phyloP scores from a whole-genome alignment of 1,140 invertebrate genomes.

The Drosophila miranda region DNA sequence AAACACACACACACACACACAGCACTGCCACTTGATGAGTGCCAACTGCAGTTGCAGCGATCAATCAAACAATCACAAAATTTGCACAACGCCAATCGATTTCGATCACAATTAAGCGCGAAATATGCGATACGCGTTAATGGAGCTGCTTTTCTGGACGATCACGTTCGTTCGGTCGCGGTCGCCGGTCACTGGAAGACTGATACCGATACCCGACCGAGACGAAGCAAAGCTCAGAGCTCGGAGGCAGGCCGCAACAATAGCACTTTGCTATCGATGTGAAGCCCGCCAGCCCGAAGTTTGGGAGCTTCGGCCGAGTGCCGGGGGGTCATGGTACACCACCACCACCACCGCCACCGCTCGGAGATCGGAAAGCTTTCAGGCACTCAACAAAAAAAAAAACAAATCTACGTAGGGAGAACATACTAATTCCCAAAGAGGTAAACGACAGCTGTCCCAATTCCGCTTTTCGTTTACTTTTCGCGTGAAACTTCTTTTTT shows the following conservation, averaged over 20 bases:
- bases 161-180: conserved; percentile 23
- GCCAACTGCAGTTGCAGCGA: conserved; percentile 52
- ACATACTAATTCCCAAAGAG: conserved; percentile 12
- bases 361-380: background rate
- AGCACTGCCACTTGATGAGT: conserved; percentile 47
- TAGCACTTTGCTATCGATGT: conserved; percentile 21
- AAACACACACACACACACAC: conserved; percentile 6
- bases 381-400: conserved; percentile 4
- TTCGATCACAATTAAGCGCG: conserved; percentile 60
- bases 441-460: conserved; percentile 34
- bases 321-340: conserved; percentile 34
- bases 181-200: conserved; percentile 32
- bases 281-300: conserved; percentile 4
- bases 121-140: conserved; percentile 32
- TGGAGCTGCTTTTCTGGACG: conserved; percentile 32
- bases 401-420: conserved; percentile 13
- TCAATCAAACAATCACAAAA: conserved; percentile 46
- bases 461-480: conserved; percentile 19
- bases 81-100: conserved; percentile 60
- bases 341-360: background rate
- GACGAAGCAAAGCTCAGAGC: background rate
- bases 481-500: conserved; percentile 1
- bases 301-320: conserved; percentile 48
- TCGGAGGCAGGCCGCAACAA: conserved; percentile 21
- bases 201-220: conserved; percentile 21